These are phyloP conservation scores for Tyto alba DNA, from an alignment of 2,113 vertebrate species.

Conservation along the genomic window DNA sequence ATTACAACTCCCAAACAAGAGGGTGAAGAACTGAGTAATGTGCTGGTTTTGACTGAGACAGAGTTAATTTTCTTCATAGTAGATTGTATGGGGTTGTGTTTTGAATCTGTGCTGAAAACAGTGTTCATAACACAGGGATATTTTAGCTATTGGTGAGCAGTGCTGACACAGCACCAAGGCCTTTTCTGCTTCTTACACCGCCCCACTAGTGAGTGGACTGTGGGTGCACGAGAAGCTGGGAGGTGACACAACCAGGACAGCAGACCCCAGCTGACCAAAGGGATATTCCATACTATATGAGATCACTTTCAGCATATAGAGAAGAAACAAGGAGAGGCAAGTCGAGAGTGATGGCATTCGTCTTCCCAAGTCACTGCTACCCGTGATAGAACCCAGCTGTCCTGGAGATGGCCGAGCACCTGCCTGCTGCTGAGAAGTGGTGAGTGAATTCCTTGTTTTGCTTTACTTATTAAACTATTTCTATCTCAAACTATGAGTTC, in stretches of 20 bases:
- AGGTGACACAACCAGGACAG: background rate
- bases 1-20: background rate
- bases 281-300: background rate
- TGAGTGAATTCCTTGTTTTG: background rate
- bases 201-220: background rate
- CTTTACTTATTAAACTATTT: background rate
- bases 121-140: no score
- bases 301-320: background rate
- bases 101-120: background rate
- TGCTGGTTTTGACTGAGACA: background rate
- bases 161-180: background rate
- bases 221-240: background rate
- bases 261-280: background rate
- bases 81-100: background rate
- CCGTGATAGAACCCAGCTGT: background rate
- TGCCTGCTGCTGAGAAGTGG: fast-evolving
- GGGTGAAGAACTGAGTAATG: background rate
- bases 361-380: no score
- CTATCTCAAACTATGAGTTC: background rate
- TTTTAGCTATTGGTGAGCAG: background rate
- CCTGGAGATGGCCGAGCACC: background rate
- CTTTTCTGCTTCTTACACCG: background rate
- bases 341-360: background rate
- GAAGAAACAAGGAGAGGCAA: background rate
- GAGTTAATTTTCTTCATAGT: background rate